Conservation (phyloP, 2,113 vertebrate genomes). For the Jaculus jaculus region DNA sequence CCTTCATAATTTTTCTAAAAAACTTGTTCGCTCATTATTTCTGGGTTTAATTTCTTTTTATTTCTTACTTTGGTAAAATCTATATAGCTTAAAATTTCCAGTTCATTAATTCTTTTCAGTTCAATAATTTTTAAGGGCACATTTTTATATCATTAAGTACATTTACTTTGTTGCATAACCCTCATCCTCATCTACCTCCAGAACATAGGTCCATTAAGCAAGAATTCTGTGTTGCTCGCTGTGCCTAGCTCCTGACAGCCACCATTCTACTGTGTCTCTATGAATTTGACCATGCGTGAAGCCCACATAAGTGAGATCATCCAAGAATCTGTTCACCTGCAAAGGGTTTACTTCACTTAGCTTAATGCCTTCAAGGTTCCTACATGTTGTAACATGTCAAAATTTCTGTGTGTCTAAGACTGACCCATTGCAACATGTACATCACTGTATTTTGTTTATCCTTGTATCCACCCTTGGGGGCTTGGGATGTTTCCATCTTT, state of each 20-base stretch:
- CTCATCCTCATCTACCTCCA: background rate
- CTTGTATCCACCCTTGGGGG: background rate
- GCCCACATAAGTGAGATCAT: background rate
- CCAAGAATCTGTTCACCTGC: background rate
- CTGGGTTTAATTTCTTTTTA: background rate
- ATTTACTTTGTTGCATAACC: background rate
- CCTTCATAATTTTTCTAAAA: conserved; percentile 6
- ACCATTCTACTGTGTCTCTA: background rate
- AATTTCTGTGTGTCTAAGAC: background rate
- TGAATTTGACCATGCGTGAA: background rate
- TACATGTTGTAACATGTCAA: too few relatives aligned
- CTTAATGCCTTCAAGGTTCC: background rate
- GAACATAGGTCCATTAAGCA: background rate
- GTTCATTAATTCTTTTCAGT: background rate
- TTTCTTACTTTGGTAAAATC: conserved; percentile 33
- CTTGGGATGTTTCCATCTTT: background rate
- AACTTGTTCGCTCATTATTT: conserved; percentile 29
- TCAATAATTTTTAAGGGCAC: background rate
- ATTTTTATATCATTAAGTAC: background rate
- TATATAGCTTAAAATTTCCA: background rate
- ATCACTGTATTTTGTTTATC: background rate
- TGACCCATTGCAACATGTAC: background rate
- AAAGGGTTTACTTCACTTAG: background rate
- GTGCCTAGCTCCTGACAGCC: background rate
- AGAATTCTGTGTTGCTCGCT: background rate